Base-by-base conservation (phyloP, 2,113 vertebrate species). In the Scopus umbretta region DNA sequence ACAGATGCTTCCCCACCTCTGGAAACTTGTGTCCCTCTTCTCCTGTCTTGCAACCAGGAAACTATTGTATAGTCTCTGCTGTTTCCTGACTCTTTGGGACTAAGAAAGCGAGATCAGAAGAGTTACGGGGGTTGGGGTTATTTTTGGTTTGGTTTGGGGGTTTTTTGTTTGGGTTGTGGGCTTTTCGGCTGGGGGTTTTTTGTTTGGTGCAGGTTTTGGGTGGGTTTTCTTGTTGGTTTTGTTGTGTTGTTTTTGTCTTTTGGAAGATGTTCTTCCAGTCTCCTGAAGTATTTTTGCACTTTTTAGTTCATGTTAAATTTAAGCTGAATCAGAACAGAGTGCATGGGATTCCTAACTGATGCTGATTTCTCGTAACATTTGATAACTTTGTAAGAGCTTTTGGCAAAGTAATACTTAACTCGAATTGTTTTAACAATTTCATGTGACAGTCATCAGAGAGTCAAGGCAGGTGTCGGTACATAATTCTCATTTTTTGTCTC, bases 81-180 rank as follows among this genome's bases (percentile, higher is more conserved):
- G 29, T 79, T 80, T 36, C 43, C 40, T 73, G 30, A n/a, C 42
- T 88, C 42, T 9, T 80, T 91, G 49, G 8, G 7, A 88, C 38
- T 36, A 29, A 78, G 45, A 80, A 84, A 40, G 29, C 47, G 21
- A 83, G 32, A 91, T 61, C 21, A 49, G 27, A 85, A 72, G 21
- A 66, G 18, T 65, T 70, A 8, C 0, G 2, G 16, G 22, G 13
- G 7, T n/a, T 62, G 0, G 38, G 32, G 13, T 2, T 6, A n/a
- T 53, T 61, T 36, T 66, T 38, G 27, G 15, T 72, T 21, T 70
- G 17, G 6, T 45, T 45, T 6, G 19, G 13, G n/a, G 34, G 59
- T 42, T 14, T 7, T 52, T 34, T 68, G 18, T 40, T 90, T 55
- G 43, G 40, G 8, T 32, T 83, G 21, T 27, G 8, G 4, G 34